Conservation (phyloP, 92 coral and sea anemone species). For the Palythoa grandis region DNA sequence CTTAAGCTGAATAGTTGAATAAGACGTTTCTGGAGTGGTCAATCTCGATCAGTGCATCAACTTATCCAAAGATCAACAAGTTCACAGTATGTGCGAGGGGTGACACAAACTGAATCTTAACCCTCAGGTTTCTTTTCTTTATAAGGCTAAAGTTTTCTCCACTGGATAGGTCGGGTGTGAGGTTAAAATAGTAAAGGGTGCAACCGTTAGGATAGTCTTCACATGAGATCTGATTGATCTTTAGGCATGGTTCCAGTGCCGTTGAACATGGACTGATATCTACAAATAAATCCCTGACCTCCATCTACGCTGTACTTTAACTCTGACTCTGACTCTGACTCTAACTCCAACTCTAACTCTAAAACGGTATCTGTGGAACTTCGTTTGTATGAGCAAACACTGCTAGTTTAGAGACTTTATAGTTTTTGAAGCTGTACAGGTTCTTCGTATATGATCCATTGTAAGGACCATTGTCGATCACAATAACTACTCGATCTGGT, state of each 20-base stretch:
- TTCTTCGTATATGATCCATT: slow-evolving; percentile 58
- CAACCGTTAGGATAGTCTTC: slow-evolving; percentile 44
- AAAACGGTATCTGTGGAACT: slow-evolving; percentile 56
- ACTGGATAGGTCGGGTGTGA: slow-evolving; percentile 42
- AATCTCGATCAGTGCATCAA: slow-evolving; percentile 46
- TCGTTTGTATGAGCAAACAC: slow-evolving; percentile 61
- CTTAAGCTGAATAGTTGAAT: slow-evolving; percentile 41
- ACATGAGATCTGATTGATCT: slow-evolving; percentile 43
- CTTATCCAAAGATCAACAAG: slow-evolving; percentile 35
- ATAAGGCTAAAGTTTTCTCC: no score
- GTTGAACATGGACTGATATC: slow-evolving; percentile 40
- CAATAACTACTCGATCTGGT: slow-evolving; percentile 61
- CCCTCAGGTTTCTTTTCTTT: slow-evolving; percentile 48
- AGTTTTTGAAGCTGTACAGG: slow-evolving; percentile 55
- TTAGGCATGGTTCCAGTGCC: slow-evolving; percentile 44
- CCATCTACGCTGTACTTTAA: slow-evolving; percentile 54
- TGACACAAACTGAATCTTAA: slow-evolving; percentile 47
- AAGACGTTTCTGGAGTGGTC: slow-evolving; percentile 46
- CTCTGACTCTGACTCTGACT: no score
- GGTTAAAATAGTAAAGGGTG: no score
- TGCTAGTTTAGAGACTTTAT: slow-evolving; percentile 46
- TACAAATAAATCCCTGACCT: slow-evolving; percentile 44
- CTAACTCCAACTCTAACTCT: no score
- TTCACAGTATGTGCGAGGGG: slow-evolving; percentile 18
- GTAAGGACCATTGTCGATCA: slow-evolving; percentile 58